Evolutionary conservation across 2,113 vertebrate genomes (phyloP).

Genomic region (Probosciger aterrimus): DNA sequence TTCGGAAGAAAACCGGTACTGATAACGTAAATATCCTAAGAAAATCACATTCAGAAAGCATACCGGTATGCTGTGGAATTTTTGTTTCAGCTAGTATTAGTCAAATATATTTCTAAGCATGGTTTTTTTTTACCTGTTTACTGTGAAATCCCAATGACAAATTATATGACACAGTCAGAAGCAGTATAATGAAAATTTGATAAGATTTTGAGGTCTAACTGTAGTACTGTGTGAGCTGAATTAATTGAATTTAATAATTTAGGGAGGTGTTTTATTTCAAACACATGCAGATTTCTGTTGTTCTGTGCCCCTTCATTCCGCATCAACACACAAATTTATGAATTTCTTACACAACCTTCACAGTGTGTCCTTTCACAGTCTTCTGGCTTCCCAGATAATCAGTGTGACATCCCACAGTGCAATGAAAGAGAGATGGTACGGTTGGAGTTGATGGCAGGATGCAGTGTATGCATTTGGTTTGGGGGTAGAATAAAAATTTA

Average conservation of each 20-base stretch:
- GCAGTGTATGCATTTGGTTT: neutral
- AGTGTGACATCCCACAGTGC: neutral
- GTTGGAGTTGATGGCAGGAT: neutral
- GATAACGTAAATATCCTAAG: neutral
- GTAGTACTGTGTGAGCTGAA: neutral
- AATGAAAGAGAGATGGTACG: neutral
- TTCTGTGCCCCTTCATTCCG: neutral
- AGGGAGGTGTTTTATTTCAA: neutral
- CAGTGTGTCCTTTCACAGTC: neutral
- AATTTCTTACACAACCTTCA: neutral
- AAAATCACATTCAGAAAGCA: neutral
- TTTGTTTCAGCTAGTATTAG: neutral
- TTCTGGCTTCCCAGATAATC: neutral
- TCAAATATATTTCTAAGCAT: neutral
- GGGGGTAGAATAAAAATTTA: neutral
- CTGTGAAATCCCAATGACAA: neutral
- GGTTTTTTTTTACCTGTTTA: neutral
- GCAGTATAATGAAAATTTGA: neutral
- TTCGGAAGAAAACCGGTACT: neutral
- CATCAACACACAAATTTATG: neutral
- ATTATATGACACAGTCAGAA: neutral
- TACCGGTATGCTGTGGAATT: neutral
- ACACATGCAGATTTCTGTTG: neutral
- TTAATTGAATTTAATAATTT: neutral
- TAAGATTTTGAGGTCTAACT: neutral